These are phyloP conservation scores for Gambusia affinis DNA, from an alignment of 2,113 vertebrate species.

Conservation along the genomic window DNA sequence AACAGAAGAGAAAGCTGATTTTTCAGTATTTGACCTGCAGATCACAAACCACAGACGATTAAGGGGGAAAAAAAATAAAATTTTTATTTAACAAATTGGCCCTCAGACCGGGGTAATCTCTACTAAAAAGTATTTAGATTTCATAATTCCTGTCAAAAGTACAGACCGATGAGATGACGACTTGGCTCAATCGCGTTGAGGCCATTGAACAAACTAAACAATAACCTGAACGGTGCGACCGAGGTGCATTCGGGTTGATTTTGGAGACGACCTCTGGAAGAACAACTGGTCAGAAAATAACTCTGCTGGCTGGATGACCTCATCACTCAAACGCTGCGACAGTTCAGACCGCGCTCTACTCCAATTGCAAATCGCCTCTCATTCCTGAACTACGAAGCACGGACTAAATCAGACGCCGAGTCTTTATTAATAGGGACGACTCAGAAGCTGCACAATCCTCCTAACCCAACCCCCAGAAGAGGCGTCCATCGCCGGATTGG, in stretches of 20 bases:
- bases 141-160: background rate
- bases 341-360: constrained; percentile 47
- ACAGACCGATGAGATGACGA: constrained; percentile 1
- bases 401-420: constrained; percentile 67
- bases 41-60: too few relatives aligned
- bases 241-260: constrained; percentile 37
- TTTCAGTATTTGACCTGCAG: too few relatives aligned
- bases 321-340: constrained; percentile 52
- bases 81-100: too few relatives aligned
- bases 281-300: constrained; percentile 63
- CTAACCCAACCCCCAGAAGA: background rate
- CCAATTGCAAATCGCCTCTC: constrained; percentile 60
- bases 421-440: constrained; percentile 78
- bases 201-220: constrained; percentile 18
- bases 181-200: too few relatives aligned
- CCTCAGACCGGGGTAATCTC: too few relatives aligned
- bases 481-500: constrained; percentile 43
- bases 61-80: too few relatives aligned
- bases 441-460: constrained; percentile 46
- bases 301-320: constrained; percentile 46
- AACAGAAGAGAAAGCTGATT: background rate
- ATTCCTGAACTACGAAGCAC: constrained; percentile 58
- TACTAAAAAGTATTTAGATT: too few relatives aligned
- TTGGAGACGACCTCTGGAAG: constrained; percentile 26
- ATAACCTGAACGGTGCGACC: constrained; percentile 38